Evolutionary conservation across 2,888 invertebrate species (phyloP).

Genomic region (Gortyna flavago): DNA sequence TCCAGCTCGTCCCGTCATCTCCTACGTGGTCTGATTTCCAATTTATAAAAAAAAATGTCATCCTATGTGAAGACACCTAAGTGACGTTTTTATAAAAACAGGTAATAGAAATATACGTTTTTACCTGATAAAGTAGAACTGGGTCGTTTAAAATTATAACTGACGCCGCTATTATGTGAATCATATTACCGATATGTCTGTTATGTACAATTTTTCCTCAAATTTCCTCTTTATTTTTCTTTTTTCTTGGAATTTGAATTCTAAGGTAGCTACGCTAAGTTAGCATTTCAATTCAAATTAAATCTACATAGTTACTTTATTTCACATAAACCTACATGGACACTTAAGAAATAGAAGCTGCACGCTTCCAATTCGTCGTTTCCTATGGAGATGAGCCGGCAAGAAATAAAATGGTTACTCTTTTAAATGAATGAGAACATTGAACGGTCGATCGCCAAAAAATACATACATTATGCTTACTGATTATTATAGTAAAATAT

Average conservation of each 20-base stretch:
- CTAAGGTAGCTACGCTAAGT: too few species aligned
- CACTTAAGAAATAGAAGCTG: too few species aligned
- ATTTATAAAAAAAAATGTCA: neutral
- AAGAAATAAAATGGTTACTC: too few species aligned
- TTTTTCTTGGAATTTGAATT: neutral
- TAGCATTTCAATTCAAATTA: too few species aligned
- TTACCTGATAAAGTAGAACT: neutral
- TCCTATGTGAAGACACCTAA: neutral
- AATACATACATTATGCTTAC: neutral
- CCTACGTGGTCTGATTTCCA: neutral
- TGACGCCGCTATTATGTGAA: neutral
- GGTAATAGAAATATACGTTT: neutral
- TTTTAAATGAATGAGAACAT: neutral
- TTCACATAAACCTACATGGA: too few species aligned
- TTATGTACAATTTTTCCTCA: neutral
- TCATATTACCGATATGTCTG: neutral
- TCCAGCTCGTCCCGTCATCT: too few species aligned
- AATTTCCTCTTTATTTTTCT: too few species aligned
- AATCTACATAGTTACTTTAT: too few species aligned
- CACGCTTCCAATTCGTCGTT: too few species aligned
- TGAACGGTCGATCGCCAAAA: neutral
- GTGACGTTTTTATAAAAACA: neutral
- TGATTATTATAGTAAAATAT: neutral
- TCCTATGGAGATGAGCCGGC: too few species aligned
- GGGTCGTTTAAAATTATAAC: constrained; percentile 15